Percentiles rank a stretch among this genome's conserved stretches.
Evolutionary conservation across 2,113 vertebrate genomes (phyloP).

Genomic region (Kryptolebias marmoratus): DNA sequence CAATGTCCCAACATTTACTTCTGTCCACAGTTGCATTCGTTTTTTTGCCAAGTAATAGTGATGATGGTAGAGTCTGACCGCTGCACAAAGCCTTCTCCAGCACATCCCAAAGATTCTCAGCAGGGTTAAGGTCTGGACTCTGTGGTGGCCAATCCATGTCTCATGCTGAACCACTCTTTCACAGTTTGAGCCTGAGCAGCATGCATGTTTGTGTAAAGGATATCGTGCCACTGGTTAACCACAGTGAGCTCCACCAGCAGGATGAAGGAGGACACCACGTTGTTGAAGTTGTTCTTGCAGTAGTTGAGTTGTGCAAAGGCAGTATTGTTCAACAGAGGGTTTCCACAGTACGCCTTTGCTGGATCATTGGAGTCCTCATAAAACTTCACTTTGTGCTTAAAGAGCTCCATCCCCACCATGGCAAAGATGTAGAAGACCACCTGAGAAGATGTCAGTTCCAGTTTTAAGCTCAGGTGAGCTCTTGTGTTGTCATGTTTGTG

Average conservation of each 20-base stretch:
- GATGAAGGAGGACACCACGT: constrained; percentile 85
- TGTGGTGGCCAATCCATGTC: too few species aligned
- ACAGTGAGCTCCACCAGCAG: constrained; percentile 91
- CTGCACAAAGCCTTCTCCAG: too few species aligned
- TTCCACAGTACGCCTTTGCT: constrained; percentile 82
- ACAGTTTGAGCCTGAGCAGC: too few species aligned
- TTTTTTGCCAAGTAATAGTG: too few species aligned
- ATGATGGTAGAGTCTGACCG: too few species aligned
- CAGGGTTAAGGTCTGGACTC: too few species aligned
- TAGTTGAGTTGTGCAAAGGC: constrained; percentile 85
- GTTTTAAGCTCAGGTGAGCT: too few species aligned
- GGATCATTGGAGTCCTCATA: constrained; percentile 66
- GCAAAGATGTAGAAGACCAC: constrained; percentile 94
- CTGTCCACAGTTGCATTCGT: too few species aligned
- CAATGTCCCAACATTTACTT: too few species aligned
- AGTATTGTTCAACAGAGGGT: constrained; percentile 80
- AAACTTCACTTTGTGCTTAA: constrained; percentile 86
- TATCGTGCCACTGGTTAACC: constrained; percentile 98
- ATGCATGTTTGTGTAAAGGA: constrained; percentile 78
- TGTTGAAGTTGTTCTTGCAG: constrained; percentile 96
- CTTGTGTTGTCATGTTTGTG: too few species aligned
- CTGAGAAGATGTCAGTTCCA: constrained; percentile 54
- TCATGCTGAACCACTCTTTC: too few species aligned
- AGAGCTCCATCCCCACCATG: constrained; percentile 92
- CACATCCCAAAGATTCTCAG: too few species aligned